These are phyloP conservation scores for Aproaerema taeniolella DNA, from an alignment of 2,888 invertebrate species.

Conservation along the genomic window DNA sequence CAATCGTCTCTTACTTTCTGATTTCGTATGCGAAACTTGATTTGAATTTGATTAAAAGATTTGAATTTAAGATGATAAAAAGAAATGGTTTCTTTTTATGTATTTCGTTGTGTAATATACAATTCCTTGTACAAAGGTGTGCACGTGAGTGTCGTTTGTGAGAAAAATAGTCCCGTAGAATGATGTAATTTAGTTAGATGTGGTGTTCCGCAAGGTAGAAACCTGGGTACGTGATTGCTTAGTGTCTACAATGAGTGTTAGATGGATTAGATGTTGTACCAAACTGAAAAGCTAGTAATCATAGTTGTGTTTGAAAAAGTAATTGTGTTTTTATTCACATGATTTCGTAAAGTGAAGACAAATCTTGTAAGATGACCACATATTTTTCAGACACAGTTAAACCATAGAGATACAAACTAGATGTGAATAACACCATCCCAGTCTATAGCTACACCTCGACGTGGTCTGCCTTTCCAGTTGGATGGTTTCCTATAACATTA, in stretches of 20 bases:
- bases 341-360: not conserved
- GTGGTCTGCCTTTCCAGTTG: conserved; percentile 36
- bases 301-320: conserved; percentile 4
- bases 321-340: not conserved
- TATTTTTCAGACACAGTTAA: conserved; percentile 35
- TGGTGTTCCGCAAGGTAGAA: conserved; percentile 40
- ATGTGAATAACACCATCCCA: conserved; percentile 8
- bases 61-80: no score
- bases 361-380: not conserved
- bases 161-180: no score
- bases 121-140: no score
- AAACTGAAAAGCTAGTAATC: not conserved
- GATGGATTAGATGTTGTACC: conserved; percentile 20
- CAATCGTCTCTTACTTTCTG: no score
- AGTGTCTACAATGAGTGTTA: conserved; percentile 25
- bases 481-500: not conserved
- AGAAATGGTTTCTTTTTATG: no score
- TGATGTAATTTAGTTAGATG: conserved; percentile 33
- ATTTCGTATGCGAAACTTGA: no score
- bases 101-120: no score
- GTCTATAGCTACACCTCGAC: conserved; percentile 37
- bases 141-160: no score
- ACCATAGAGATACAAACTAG: not conserved
- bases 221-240: conserved; percentile 31
- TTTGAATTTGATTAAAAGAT: no score